phyloP scores from a whole-genome alignment of 2,888 invertebrate species.

The Pharmacophagus antenor region DNA sequence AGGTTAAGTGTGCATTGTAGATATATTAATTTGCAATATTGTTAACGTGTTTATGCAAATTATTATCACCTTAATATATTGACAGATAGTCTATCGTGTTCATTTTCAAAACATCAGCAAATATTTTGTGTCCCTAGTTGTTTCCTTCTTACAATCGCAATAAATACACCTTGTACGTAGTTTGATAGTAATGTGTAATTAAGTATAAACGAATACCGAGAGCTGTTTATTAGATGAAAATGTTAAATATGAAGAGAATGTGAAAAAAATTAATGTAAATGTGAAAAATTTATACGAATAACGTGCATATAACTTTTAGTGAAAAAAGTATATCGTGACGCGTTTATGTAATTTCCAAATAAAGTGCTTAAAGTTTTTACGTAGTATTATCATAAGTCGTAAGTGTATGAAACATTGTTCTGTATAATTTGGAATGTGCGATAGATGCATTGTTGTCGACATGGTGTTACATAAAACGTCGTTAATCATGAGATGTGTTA shows the following conservation, averaged over 20 bases:
- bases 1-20: neutral
- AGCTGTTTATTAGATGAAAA: neutral
- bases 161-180: neutral
- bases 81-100: neutral
- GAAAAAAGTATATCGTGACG: no score
- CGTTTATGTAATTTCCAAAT: slow-evolving; percentile 36
- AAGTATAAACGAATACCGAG: neutral
- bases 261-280: neutral
- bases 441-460: slow-evolving; percentile 52
- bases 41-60: neutral
- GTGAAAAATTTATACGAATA: neutral
- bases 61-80: neutral
- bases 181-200: neutral
- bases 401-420: slow-evolving; percentile 71
- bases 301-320: neutral
- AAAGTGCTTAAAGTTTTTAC: slow-evolving; percentile 34
- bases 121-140: neutral
- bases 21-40: neutral
- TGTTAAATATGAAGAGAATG: neutral
- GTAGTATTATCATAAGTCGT: slow-evolving; percentile 42
- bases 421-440: slow-evolving; percentile 69
- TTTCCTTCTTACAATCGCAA: neutral
- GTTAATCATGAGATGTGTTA: slow-evolving; percentile 51
- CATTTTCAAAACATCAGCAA: neutral
- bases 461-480: slow-evolving; percentile 56